Evolutionary conservation across 2,113 vertebrate species (phyloP).

Genomic region (Vidua chalybeata): DNA sequence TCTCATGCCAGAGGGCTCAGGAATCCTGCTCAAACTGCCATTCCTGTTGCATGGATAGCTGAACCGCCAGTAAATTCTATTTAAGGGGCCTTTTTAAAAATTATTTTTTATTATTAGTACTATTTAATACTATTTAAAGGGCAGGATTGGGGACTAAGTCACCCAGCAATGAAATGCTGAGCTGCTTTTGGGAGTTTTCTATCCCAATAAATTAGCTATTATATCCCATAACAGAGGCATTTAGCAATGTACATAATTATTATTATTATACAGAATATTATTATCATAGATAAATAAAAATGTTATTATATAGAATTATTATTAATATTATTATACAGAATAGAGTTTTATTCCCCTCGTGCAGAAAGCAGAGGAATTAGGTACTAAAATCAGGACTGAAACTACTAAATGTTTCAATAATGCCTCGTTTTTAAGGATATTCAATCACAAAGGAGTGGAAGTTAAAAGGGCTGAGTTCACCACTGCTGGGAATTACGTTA

Average conservation of each 20-base stretch:
- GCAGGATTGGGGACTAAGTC: neutral
- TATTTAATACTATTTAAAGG: neutral
- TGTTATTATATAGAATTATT: too few species aligned
- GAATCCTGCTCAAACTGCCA: neutral
- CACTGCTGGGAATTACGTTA: constrained; percentile 83
- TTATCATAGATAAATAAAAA: neutral
- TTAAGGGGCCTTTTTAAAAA: neutral
- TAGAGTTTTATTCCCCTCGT: neutral
- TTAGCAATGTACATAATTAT: neutral
- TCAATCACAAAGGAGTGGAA: constrained; percentile 86
- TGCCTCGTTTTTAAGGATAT: constrained; percentile 77
- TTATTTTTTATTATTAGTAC: too few species aligned
- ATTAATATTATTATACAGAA: neutral
- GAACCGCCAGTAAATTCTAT: neutral
- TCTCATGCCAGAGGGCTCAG: neutral
- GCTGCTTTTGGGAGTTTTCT: neutral
- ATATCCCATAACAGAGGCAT: neutral
- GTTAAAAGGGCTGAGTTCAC: constrained; percentile 81
- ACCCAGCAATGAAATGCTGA: neutral
- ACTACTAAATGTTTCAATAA: neutral
- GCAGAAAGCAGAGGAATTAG: neutral
- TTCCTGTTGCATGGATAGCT: neutral
- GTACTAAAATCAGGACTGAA: neutral
- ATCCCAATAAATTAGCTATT: neutral
- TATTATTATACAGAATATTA: neutral